Base-by-base conservation (phyloP, 2,113 vertebrate genomes). In the Mionectes macconnelli region DNA sequence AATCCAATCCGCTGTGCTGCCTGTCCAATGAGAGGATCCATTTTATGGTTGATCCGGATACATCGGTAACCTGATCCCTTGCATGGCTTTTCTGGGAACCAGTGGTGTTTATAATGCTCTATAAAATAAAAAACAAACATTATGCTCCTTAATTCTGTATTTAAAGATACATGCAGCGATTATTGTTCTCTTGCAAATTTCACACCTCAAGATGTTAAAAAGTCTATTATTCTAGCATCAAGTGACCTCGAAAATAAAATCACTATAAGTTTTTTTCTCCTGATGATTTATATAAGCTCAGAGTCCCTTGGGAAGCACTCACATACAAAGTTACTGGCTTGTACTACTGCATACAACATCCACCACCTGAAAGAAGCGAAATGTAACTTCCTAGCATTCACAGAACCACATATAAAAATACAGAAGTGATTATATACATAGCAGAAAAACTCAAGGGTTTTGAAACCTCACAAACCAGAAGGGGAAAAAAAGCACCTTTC, bases 1-100 rank as follows among this genome's bases (percentile, higher is more conserved):
- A 99, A 98, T 97, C 99, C 99, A 75, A 99, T 99, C 96, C 99
- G 99, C 97, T 99, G 99, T 66, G 99, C 99, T 14, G 99, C 99
- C 98, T 99, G 98, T 96, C 99, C 98, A 97, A 99, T 99, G 98
- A 99, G 98, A 60, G 99, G 99, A 98, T 99, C 99, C 99, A 99
- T 99, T 98, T 99, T 99, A 98, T 99, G 99, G 98, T 99, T 99
- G 98, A 99, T 99, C 87, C 99, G 99, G 97, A 99, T 99, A 97
- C 99, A 99, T 89, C 99, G 99, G 97, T 99, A 99, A 93, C 99
- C 99, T 39, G 99, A 99, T 91, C 99, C 99, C 97, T 99, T 99
- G 98, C 99, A 99, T 31, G 99, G 99, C 97, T 98, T 99, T 97
- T 99, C 99, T 94, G 99, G 99, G 98, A 99, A 99, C 99, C 99